Conservation (phyloP, 2,888 invertebrate genomes). For the Neoascia interrupta region DNA sequence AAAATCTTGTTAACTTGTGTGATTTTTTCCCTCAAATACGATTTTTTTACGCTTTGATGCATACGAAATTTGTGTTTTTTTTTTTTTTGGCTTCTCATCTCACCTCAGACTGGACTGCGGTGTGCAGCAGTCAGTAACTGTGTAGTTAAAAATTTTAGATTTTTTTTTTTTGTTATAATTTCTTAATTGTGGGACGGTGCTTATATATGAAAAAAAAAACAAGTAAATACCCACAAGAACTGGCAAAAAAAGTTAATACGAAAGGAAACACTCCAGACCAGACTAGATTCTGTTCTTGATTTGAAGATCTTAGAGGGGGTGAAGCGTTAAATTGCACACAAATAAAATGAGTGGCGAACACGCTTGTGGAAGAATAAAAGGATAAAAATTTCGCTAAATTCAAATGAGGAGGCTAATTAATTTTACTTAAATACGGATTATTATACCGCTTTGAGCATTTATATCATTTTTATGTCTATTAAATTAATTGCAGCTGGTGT, state of each 20-base stretch:
- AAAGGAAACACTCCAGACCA: slow-evolving; percentile 21
- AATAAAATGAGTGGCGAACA: not conserved
- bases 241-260: not conserved
- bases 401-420: not conserved
- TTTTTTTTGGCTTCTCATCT: slow-evolving; percentile 62
- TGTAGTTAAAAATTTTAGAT: not conserved
- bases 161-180: slow-evolving; percentile 32
- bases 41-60: slow-evolving; percentile 23
- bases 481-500: too few relatives aligned
- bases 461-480: too few relatives aligned
- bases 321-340: not conserved
- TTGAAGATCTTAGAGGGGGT: not conserved
- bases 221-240: not conserved
- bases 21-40: slow-evolving; percentile 21
- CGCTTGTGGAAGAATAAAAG: not conserved
- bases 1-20: slow-evolving; percentile 26
- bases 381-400: not conserved
- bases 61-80: slow-evolving; percentile 12
- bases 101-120: slow-evolving; percentile 25
- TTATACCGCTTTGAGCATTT: too few relatives aligned
- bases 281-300: not conserved
- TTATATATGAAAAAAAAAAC: not conserved
- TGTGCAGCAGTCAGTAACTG: slow-evolving; percentile 34
- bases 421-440: slow-evolving; percentile 11
- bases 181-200: slow-evolving; percentile 43